These are phyloP conservation scores for Pseudocheirus occidentalis DNA, from an alignment of 2,797 vertebrate genomes.

Conservation along the genomic window DNA sequence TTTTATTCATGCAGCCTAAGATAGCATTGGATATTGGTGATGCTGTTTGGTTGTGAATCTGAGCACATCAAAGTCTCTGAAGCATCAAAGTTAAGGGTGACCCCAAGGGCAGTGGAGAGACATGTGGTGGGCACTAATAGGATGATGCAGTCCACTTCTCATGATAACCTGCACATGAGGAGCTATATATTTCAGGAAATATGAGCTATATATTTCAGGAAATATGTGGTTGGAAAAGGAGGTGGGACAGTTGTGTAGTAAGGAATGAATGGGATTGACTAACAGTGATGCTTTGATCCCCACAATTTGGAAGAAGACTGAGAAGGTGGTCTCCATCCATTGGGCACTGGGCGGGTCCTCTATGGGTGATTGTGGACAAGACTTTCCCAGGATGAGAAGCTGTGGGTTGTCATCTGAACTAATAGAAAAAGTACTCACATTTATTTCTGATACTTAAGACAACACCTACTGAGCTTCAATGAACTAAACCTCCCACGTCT, in stretches of 20 bases:
- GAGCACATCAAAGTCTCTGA: not conserved
- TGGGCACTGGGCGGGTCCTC: not conserved
- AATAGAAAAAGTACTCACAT: not conserved
- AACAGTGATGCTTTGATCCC: not conserved
- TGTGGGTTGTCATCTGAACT: not conserved
- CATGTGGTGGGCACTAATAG: not conserved
- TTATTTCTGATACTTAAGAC: not conserved
- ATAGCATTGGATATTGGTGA: not conserved
- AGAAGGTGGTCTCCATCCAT: not conserved
- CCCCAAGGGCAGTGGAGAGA: not conserved
- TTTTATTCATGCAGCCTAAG: not conserved
- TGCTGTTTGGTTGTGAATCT: not conserved
- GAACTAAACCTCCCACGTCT: not conserved
- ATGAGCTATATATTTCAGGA: not conserved
- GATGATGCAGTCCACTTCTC: not conserved
- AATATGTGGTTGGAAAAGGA: not conserved
- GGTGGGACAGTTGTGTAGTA: not conserved
- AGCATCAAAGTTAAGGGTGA: not conserved
- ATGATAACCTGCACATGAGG: not conserved
- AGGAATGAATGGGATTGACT: not conserved
- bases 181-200: not conserved
- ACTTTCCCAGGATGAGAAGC: not conserved
- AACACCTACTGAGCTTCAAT: not conserved
- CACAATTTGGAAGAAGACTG: not conserved
- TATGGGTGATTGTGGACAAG: not conserved